phyloP scores from a whole-genome alignment of 2,888 invertebrate genomes.

The Leucophenga montana region DNA sequence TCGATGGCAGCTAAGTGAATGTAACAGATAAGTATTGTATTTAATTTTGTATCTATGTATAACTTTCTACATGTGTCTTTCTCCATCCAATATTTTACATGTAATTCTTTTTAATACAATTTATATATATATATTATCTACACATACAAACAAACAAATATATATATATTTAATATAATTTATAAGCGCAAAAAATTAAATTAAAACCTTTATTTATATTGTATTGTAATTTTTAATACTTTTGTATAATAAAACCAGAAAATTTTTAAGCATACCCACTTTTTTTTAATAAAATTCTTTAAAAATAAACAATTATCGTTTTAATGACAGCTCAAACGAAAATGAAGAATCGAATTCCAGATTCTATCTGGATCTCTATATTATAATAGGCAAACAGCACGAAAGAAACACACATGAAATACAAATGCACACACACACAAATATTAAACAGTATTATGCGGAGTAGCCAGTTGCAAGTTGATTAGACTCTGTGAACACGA shows the following conservation, averaged over 20 bases:
- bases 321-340: not conserved
- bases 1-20: not conserved
- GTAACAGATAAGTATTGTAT: conserved; percentile 3
- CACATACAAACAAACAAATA: not conserved
- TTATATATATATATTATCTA: no score
- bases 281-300: conserved; percentile 67
- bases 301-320: conserved; percentile 43
- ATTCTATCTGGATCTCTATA: no score
- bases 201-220: conserved; percentile 33
- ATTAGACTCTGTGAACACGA: no score
- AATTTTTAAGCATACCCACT: conserved; percentile 36
- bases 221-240: conserved; percentile 57
- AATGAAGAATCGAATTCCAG: not conserved
- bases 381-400: no score
- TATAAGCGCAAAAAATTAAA: not conserved
- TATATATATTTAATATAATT: not conserved
- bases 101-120: not conserved
- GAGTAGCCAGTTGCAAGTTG: no score
- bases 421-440: no score
- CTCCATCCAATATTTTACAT: conserved; percentile 17
- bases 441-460: no score
- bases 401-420: no score
- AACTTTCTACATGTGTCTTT: not conserved
- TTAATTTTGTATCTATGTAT: conserved; percentile 27
- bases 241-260: conserved; percentile 61